These are phyloP conservation scores for Pimephales promelas DNA, from an alignment of 2,113 vertebrate species.

Conservation along the genomic window DNA sequence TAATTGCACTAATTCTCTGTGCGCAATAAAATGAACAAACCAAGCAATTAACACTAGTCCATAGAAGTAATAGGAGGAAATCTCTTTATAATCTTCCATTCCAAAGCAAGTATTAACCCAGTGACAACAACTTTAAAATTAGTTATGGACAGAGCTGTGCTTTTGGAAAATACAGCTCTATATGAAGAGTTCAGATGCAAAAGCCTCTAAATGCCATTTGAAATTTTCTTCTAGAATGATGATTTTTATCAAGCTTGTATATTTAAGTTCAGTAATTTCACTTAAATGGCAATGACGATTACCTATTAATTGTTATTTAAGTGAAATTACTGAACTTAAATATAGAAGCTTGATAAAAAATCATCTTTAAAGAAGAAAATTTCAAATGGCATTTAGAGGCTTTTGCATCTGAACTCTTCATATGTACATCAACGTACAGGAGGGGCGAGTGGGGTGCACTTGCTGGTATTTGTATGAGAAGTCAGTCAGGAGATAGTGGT, in stretches of 20 bases:
- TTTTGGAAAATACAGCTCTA: neutral
- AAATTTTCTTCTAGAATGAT: too few species aligned
- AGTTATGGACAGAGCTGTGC: neutral
- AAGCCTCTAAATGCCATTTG: too few species aligned
- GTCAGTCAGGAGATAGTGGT: constrained; percentile 7
- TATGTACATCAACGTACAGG: neutral
- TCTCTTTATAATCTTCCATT: neutral
- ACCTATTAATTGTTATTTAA: too few species aligned
- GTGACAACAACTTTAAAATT: neutral
- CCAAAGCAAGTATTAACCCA: neutral
- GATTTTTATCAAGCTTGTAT: too few species aligned
- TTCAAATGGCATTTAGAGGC: too few species aligned
- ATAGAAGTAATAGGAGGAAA: neutral
- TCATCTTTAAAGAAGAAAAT: too few species aligned
- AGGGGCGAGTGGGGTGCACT: constrained; percentile 9
- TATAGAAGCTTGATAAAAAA: too few species aligned
- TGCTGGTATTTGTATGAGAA: constrained; percentile 10
- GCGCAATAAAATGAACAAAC: neutral
- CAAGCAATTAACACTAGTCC: neutral
- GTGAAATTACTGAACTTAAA: too few species aligned
- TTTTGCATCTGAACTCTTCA: too few species aligned
- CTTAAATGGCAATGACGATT: too few species aligned
- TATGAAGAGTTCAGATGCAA: too few species aligned
- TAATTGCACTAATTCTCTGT: neutral
- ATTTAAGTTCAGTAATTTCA: too few species aligned